Evolutionary conservation across 2,888 invertebrate species (phyloP), one percentile per base, ranked within the genome.

Genomic region (Norana najaformis): DNA sequence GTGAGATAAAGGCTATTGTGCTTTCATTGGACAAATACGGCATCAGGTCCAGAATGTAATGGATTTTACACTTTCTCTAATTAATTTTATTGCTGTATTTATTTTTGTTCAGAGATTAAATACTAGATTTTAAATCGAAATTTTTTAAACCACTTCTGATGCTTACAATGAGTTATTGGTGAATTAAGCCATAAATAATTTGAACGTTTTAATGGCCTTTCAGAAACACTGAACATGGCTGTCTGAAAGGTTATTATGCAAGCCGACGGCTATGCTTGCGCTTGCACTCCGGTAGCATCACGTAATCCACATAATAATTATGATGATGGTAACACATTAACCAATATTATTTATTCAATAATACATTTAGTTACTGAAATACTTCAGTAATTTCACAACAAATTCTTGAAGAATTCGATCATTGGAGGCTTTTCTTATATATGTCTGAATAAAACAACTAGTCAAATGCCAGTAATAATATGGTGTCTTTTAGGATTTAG

Each of bases 401-500:
- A 47, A 20, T 47, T 1, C 47, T 41, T 47, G 20, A 47, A 23
- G 23, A 47, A 47, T 23, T 47, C 23, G 1, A n/a, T n/a, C n/a
- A n/a, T n/a, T n/a, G n/a, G n/a, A 23, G 20, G 23, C 23, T 20
- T 47, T 47, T 23, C 23, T 47, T 23, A 23, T 23, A 47, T 41
- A 41, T 47, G 47, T 23, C 23, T 47, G 47, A 47, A 47, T 20
- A 20, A 47, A 23, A 23, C 23, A 2, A 23, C 23, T 69, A 11
- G 5, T 69, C 69, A 16, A 69, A 47, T 23, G 23, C 47, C 20
- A 69, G 13, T 69, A 16, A 1, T 69, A 69, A n/a, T 69, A 69
- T 47, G 47, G 38, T 38, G 34, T 5, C n/a, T 4, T 93, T 14
- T 91, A 94, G 94, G 94, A 95, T 91, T 93, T 94, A 13, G 94